Evolutionary conservation across 2,888 invertebrate species (phyloP).

Genomic region (Caenorhabditis drosophilae): DNA sequence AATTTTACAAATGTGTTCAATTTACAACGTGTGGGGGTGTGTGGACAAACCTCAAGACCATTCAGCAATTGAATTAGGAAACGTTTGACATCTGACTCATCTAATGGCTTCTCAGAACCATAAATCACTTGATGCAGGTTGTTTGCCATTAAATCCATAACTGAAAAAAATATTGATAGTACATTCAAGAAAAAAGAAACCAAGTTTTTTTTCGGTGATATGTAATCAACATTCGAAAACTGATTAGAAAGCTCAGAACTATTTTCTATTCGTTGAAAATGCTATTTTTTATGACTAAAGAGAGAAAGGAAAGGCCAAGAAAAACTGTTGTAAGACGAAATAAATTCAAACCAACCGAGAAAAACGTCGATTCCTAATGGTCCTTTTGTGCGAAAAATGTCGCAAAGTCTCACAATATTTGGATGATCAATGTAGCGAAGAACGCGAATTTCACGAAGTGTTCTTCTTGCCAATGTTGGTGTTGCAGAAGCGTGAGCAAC

Average conservation of each 20-base stretch:
- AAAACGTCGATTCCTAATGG: constrained; percentile 62
- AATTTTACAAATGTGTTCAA: too few relatives aligned
- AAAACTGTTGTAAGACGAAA: too few relatives aligned
- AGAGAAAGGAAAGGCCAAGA: neutral
- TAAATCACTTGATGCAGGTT: constrained; percentile 64
- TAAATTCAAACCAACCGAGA: too few relatives aligned
- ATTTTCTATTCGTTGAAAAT: constrained; percentile 1
- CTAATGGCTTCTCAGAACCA: constrained; percentile 52
- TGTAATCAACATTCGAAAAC: too few relatives aligned
- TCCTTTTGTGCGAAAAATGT: constrained; percentile 65
- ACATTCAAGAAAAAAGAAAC: too few relatives aligned
- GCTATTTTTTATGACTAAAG: constrained; percentile 4
- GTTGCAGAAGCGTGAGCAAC: constrained; percentile 66
- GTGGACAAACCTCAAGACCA: constrained; percentile 60
- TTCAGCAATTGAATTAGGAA: constrained; percentile 58
- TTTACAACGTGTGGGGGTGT: too few relatives aligned
- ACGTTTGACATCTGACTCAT: constrained; percentile 54
- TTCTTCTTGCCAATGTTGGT: constrained; percentile 63
- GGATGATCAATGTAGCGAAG: constrained; percentile 62
- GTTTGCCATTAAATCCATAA: constrained; percentile 66
- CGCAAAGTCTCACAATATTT: constrained; percentile 61
- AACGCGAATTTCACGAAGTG: constrained; percentile 64
- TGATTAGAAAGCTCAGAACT: neutral
- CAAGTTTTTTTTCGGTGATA: too few relatives aligned
- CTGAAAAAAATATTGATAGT: constrained; percentile 33